Percentiles rank a stretch among this genome's conserved stretches.
phyloP scores from a whole-genome alignment of 1,140 invertebrate genomes.

The Sarcophaga bullata region DNA sequence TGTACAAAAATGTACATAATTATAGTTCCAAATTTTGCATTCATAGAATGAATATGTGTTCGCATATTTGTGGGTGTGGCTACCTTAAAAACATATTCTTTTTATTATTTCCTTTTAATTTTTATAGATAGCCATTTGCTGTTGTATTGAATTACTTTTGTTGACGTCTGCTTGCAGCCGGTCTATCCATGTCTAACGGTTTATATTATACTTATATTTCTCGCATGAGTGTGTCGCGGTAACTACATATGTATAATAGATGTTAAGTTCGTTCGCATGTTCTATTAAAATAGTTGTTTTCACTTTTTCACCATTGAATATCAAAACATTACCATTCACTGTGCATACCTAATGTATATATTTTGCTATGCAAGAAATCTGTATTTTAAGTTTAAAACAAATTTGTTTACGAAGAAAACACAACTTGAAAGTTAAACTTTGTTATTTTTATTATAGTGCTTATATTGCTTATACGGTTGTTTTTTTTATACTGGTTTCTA shows the following conservation, averaged over 20 bases:
- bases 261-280: background rate
- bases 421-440: too few species aligned
- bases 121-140: background rate
- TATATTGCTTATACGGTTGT: too few species aligned
- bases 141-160: background rate
- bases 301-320: background rate
- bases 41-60: too few species aligned
- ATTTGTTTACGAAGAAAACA: too few species aligned
- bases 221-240: background rate
- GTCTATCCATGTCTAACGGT: background rate
- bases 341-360: too few species aligned
- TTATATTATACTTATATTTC: background rate
- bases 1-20: too few species aligned
- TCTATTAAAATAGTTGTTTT: constrained; percentile 5
- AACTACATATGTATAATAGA: background rate
- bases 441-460: too few species aligned
- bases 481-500: too few species aligned
- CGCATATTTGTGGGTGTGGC: background rate
- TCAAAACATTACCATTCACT: too few species aligned
- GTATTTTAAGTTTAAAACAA: too few species aligned
- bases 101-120: background rate
- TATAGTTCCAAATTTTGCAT: too few species aligned
- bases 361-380: too few species aligned
- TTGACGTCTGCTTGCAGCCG: background rate
- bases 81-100: constrained; percentile 9